Evolutionary conservation across 2,797 vertebrate genomes (phyloP), one percentile per base, ranked within the genome.

Genomic region (Petrocephalus schoutedeni): DNA sequence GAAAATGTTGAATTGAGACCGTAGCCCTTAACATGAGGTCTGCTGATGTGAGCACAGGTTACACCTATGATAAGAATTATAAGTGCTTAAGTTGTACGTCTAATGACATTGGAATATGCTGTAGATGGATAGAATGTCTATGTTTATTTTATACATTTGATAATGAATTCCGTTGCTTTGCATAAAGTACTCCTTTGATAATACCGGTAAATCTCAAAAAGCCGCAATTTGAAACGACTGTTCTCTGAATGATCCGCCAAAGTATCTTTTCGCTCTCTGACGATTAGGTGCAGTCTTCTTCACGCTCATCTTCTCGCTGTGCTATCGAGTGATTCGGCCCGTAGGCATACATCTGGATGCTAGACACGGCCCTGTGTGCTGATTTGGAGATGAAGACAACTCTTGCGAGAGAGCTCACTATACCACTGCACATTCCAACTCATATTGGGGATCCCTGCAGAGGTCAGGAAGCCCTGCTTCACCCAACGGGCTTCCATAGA

Each of bases 1-100:
- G 87, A 90, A 89, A 89, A 21, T 51, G 64, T 91, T 92, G 41
- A 23, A 45, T 64, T 45, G 4, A 49, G 59, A 41, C 56, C 5
- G 56, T 32, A 16, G 85, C 32, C 56, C 28, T 58, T 86, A 28
- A 41, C 36, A 32, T 41, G 85, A 41, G 85, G 54, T 59, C 56
- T 28, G 12, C 12, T 19, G 84, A 59, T 32, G 32, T 23, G 19
- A n/a, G 28, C 83, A 41, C 1, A 7, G 14, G 84, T 86, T 58
- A 59, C 56, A 36, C 49, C 49, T 16, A 9, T 0, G 3, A 23
- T 14, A n/a, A 54, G 28, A 8, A 14, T n/a, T 45, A 45, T 45
- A 45, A 45, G 6, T 59, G 54, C 9, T 84, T 84, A 54, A 21
- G 21, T 45, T 28, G 8, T 84, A 49, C 21, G n/a, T 86, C 84